A percentile compares a stretch with the other conserved stretches of the same genome.
phyloP scores from a whole-genome alignment of 1,140 invertebrate species.

The Trialeurodes vaporariorum region DNA sequence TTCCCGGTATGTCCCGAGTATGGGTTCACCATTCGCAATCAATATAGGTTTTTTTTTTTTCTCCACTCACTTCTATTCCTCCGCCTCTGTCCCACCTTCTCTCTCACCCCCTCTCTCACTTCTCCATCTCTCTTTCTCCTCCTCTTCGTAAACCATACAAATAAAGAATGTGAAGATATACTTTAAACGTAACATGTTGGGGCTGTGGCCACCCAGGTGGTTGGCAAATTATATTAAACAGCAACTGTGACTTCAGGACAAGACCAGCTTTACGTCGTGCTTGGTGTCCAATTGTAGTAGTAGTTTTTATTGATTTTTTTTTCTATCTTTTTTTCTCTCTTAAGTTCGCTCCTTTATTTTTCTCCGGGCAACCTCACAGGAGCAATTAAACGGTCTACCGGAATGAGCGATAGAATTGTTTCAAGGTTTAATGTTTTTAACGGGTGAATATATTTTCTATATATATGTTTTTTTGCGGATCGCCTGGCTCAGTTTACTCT shows the following conservation, averaged over 20 bases:
- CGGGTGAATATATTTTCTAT: neutral
- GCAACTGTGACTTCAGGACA: neutral
- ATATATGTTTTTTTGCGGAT: neutral
- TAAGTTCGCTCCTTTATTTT: neutral
- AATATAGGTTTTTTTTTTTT: too few species aligned
- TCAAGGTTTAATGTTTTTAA: neutral
- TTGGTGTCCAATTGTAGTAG: neutral
- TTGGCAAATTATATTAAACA: conserved; percentile 1
- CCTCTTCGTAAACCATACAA: neutral
- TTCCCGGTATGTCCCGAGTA: neutral
- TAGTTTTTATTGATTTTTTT: conserved; percentile 1
- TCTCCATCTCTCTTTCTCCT: too few species aligned
- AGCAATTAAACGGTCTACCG: neutral
- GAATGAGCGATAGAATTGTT: neutral
- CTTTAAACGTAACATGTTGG: neutral
- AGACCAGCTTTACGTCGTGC: neutral
- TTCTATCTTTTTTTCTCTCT: neutral
- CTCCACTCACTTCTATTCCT: too few species aligned
- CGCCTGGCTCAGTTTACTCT: neutral
- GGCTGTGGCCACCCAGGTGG: neutral
- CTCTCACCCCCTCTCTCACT: too few species aligned
- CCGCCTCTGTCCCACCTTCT: neutral
- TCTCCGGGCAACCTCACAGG: neutral
- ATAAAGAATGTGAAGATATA: neutral
- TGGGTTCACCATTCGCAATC: neutral